Conservation (phyloP, 2,113 vertebrate species). For the Phylloscopus whistleri region DNA sequence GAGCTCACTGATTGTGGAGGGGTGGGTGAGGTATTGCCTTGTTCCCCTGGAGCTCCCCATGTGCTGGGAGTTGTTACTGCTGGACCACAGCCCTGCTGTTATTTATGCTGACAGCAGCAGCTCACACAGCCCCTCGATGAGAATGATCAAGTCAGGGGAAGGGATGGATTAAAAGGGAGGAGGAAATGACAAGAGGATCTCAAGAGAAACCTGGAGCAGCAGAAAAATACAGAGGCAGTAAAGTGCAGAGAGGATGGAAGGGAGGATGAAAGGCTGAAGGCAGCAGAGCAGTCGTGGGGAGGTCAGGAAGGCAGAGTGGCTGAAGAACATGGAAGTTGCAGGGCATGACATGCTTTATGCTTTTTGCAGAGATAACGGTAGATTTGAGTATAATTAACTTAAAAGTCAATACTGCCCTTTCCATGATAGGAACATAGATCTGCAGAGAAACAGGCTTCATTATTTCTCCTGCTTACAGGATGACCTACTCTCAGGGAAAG, state of each 20-base stretch:
- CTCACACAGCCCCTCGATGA: neutral
- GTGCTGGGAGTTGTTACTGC: neutral
- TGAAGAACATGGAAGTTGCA: neutral
- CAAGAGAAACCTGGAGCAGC: conserved; percentile 9
- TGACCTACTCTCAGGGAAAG: neutral
- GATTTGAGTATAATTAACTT: conserved; percentile 47
- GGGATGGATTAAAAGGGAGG: neutral
- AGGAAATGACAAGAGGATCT: neutral
- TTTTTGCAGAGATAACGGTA: conserved; percentile 25
- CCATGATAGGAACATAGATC: conserved; percentile 30
- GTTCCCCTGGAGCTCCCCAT: neutral
- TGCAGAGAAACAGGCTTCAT: conserved; percentile 37
- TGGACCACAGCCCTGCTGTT: neutral
- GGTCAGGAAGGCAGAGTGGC: neutral
- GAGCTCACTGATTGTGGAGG: accelerated
- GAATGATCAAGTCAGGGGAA: neutral
- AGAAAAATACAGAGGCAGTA: neutral
- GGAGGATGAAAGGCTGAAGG: neutral
- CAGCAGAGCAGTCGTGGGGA: neutral
- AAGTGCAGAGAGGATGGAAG: neutral
- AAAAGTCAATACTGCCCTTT: conserved; percentile 57
- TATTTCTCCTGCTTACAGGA: conserved; percentile 25
- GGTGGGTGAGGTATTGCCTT: neutral
- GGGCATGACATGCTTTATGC: neutral
- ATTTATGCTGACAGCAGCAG: neutral